Conservation (phyloP, 2,888 invertebrate species). For the Mactromeris polynyma region DNA sequence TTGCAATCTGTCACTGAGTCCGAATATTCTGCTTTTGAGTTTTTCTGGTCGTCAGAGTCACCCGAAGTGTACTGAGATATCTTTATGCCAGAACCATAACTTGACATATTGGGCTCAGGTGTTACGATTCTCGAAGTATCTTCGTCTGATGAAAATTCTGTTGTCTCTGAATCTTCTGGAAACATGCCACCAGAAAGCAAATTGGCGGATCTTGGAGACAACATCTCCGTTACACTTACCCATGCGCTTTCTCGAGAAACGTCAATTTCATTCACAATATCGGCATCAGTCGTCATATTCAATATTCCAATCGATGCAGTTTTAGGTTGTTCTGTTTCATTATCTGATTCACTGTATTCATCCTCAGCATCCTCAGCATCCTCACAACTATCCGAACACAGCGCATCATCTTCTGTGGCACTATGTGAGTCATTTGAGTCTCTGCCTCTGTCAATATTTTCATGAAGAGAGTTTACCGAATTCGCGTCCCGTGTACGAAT, state of each 20-base stretch:
- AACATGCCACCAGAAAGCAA: slow-evolving; percentile 59
- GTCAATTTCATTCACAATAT: background rate
- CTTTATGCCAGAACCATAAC: slow-evolving; percentile 51
- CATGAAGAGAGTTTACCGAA: background rate
- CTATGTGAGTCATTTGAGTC: background rate
- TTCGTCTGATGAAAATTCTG: slow-evolving; percentile 26
- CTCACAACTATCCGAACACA: background rate
- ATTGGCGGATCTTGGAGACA: slow-evolving; percentile 58
- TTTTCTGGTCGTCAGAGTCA: slow-evolving; percentile 46
- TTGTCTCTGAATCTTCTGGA: slow-evolving; percentile 44
- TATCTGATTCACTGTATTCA: slow-evolving; percentile 59
- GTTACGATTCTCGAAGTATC: slow-evolving; percentile 11
- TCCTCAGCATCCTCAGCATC: slow-evolving; percentile 59
- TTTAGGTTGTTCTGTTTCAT: background rate
- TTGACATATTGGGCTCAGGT: slow-evolving; percentile 47
- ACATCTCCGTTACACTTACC: slow-evolving; percentile 34
- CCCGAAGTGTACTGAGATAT: slow-evolving; percentile 63
- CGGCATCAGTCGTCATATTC: background rate
- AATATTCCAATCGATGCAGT: background rate
- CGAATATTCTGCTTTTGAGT: background rate
- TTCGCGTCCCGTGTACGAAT: background rate
- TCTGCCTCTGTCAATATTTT: background rate
- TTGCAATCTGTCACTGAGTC: background rate
- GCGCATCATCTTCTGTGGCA: slow-evolving; percentile 30
- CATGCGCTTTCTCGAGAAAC: slow-evolving; percentile 2